Conservation (phyloP, 1,140 invertebrate species). For the Macrobrachium nipponense region DNA sequence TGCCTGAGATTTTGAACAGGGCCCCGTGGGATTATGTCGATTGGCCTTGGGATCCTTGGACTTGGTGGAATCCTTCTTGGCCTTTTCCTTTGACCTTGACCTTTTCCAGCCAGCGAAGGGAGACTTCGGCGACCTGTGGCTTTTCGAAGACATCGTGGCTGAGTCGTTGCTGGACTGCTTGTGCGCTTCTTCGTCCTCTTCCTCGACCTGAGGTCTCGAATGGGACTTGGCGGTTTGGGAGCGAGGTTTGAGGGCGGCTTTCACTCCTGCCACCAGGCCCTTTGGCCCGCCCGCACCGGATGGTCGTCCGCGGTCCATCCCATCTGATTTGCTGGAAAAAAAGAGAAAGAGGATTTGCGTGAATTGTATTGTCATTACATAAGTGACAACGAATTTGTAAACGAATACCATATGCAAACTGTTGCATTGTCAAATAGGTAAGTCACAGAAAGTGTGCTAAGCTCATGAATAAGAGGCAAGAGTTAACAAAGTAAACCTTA, state of each 20-base stretch:
- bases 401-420: too few species aligned
- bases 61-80: neutral
- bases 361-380: too few species aligned
- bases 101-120: constrained; percentile 39
- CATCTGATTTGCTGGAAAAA: constrained; percentile 12
- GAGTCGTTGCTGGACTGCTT: neutral
- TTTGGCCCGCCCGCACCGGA: constrained; percentile 28
- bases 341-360: neutral
- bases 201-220: neutral
- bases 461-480: too few species aligned
- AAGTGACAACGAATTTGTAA: too few species aligned
- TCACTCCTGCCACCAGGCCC: constrained; percentile 31
- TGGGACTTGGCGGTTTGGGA: constrained; percentile 12
- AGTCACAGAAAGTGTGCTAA: too few species aligned
- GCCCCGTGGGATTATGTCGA: neutral
- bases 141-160: neutral
- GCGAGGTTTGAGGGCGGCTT: constrained; percentile 5
- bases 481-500: too few species aligned
- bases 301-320: constrained; percentile 29
- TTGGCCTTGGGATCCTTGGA: neutral
- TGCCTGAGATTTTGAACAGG: constrained; percentile 27
- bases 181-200: neutral
- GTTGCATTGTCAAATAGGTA: too few species aligned
- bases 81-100: constrained; percentile 16
- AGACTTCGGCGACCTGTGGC: constrained; percentile 17